Evolutionary conservation across 2,888 invertebrate genomes (phyloP).

Genomic region (Cabera pusaria): DNA sequence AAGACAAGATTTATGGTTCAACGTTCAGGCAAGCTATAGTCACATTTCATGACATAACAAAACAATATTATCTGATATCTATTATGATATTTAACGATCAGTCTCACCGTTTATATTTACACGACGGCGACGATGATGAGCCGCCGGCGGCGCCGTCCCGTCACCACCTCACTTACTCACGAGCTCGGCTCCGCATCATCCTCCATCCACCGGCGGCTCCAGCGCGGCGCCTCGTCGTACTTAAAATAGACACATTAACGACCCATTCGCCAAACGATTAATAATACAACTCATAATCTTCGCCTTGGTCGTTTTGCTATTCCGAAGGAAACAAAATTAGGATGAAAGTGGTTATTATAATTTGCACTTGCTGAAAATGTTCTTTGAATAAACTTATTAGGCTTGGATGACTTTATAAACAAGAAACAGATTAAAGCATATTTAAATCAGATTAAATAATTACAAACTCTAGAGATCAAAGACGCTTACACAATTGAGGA

Average conservation of each 20-base stretch:
- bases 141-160: conserved; percentile 17
- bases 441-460: no score
- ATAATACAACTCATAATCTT: conserved; percentile 30
- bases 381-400: no score
- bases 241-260: conserved; percentile 36
- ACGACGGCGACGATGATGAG: conserved; percentile 7
- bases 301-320: conserved; percentile 26
- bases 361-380: no score
- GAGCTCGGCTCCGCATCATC: conserved; percentile 7
- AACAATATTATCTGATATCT: conserved; percentile 19
- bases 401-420: no score
- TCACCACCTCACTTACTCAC: conserved; percentile 17
- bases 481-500: no score
- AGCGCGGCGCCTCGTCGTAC: conserved; percentile 28
- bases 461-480: no score
- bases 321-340: conserved; percentile 5
- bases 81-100: conserved; percentile 12
- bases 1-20: no score
- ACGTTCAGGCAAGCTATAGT: no score
- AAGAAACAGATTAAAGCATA: no score
- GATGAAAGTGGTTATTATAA: conserved; percentile 3
- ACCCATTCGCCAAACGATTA: conserved; percentile 29
- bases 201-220: conserved; percentile 10
- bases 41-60: conserved; percentile 8
- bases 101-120: conserved; percentile 28